phyloP scores from a whole-genome alignment of 2,888 invertebrate species.

The Trissonchulus sp. region DNA sequence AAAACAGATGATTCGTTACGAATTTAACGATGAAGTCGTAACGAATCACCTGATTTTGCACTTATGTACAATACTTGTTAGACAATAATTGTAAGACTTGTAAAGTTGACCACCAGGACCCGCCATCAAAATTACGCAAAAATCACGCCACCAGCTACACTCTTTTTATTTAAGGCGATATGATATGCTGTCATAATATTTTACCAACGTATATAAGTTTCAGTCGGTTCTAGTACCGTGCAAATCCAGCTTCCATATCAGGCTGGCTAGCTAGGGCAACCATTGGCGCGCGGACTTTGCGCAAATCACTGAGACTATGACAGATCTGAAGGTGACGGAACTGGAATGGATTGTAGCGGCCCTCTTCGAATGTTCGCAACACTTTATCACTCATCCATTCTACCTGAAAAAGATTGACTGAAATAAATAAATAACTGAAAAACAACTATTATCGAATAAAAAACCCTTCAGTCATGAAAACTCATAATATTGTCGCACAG shows the following conservation, averaged over 20 bases:
- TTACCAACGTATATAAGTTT: no score
- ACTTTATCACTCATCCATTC: conserved; percentile 99
- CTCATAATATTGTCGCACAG: conserved; percentile 20
- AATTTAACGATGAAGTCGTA: no score
- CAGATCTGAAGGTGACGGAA: conserved; percentile 87
- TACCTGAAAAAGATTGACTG: conserved; percentile 54
- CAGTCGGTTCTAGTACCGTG: no score
- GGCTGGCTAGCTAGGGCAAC: conserved; percentile 90
- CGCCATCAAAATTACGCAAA: no score
- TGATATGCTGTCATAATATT: no score
- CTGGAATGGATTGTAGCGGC: conserved; percentile 76
- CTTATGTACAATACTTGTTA: no score
- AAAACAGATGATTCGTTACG: no score
- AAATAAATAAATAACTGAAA: neutral
- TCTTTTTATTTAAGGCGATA: no score
- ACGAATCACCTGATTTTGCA: no score
- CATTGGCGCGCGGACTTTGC: conserved; percentile 78
- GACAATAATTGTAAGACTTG: no score
- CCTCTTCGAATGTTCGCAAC: conserved; percentile 63
- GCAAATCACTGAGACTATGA: conserved; percentile 78
- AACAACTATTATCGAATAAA: conserved; percentile 54
- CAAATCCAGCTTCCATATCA: conserved; percentile 89
- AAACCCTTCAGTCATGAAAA: conserved; percentile 53
- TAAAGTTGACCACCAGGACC: no score
- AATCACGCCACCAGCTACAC: no score